Percentiles rank a stretch among this genome's conserved stretches.
These are phyloP conservation scores for Ameiurus melas DNA, from an alignment of 2,113 vertebrate genomes.

Conservation along the genomic window DNA sequence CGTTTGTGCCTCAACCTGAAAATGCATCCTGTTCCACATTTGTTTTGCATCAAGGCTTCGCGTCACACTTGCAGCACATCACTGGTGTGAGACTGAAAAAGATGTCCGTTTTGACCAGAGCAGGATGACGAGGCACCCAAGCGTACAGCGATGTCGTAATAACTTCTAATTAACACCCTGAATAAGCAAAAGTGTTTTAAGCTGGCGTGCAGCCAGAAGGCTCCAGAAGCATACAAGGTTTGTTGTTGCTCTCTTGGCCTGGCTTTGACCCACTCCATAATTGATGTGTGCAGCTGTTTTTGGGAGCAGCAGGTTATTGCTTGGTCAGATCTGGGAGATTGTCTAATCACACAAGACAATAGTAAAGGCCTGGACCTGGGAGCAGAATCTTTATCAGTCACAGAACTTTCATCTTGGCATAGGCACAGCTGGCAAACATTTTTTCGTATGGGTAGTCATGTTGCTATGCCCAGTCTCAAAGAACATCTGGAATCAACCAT, in stretches of 20 bases:
- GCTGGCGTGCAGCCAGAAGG: not conserved
- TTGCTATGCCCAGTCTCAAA: not conserved
- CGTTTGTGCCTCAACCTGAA: not conserved
- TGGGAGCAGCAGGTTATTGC: conserved; percentile 3
- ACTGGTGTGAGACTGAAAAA: not conserved
- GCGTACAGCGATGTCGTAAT: not conserved
- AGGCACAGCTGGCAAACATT: conserved; percentile 15
- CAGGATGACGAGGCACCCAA: not conserved
- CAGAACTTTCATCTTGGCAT: not conserved
- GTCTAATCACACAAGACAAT: conserved; percentile 25
- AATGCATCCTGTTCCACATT: not conserved
- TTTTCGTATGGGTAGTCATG: conserved; percentile 8
- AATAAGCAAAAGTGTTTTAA: not conserved
- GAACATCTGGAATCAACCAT: conserved; percentile 40
- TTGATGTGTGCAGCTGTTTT: conserved; percentile 36
- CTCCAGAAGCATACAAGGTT: conserved; percentile 1
- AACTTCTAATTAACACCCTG: not conserved
- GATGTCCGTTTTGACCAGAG: not conserved
- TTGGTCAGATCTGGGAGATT: conserved; percentile 14
- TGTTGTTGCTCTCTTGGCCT: not conserved
- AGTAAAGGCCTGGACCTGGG: not conserved
- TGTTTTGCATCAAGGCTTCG: not conserved
- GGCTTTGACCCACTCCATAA: conserved; percentile 2
- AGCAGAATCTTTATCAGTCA: not conserved
- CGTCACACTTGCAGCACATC: not conserved